These are phyloP conservation scores for Troides oblongomaculatus DNA, from an alignment of 2,888 invertebrate genomes.

Conservation along the genomic window DNA sequence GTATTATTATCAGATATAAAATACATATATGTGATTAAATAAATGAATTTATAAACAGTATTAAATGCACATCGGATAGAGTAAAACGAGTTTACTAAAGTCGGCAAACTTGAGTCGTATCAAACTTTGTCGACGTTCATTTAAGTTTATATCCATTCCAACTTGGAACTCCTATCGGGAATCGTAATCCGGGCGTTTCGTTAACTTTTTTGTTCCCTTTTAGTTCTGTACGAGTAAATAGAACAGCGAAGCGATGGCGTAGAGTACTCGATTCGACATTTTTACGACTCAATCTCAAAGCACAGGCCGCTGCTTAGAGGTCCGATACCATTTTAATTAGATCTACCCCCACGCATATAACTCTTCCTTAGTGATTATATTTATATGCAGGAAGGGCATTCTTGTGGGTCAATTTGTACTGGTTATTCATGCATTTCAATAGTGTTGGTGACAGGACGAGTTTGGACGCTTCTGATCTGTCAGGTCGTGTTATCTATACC, in stretches of 20 bases:
- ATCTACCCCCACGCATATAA: conserved; percentile 45
- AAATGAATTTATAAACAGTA: conserved; percentile 9
- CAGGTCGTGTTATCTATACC: conserved; percentile 63
- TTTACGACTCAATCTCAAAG: conserved; percentile 78
- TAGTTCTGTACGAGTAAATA: conserved; percentile 61
- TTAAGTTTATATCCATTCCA: conserved; percentile 54
- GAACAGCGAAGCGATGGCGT: conserved; percentile 64
- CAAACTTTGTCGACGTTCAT: conserved; percentile 53
- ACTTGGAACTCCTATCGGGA: conserved; percentile 48
- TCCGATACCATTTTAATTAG: conserved; percentile 64
- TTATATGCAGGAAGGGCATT: conserved; percentile 38
- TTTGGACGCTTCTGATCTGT: conserved; percentile 66
- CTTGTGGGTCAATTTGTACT: conserved; percentile 49
- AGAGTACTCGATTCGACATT: conserved; percentile 72
- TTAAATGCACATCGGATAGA: conserved; percentile 18
- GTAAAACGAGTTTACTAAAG: conserved; percentile 35
- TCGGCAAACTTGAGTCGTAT: conserved; percentile 55
- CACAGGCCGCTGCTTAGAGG: conserved; percentile 62
- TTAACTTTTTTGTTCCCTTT: conserved; percentile 51
- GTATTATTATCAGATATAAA: not conserved
- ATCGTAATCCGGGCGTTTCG: conserved; percentile 54
- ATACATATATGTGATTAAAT: not conserved
- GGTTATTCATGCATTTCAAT: conserved; percentile 58
- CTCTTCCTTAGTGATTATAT: conserved; percentile 33
- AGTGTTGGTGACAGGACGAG: conserved; percentile 63